Evolutionary conservation across 2,888 invertebrate genomes (phyloP).

Genomic region (Lasioglossum malachurum): DNA sequence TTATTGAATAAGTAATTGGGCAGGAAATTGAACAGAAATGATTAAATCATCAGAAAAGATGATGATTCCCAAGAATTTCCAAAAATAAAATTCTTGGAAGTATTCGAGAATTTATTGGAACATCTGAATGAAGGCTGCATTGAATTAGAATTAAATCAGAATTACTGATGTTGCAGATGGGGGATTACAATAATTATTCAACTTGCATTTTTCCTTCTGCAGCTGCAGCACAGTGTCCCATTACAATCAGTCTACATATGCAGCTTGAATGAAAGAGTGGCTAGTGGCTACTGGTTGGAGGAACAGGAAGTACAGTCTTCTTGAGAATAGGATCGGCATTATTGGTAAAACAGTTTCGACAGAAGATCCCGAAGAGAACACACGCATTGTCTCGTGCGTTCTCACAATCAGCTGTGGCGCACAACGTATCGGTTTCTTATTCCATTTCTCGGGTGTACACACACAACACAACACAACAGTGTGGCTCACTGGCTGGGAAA

Average conservation of each 20-base stretch:
- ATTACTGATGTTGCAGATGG: background rate
- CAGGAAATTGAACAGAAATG: background rate
- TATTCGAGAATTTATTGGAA: background rate
- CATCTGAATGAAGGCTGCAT: background rate
- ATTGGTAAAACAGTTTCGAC: conserved; percentile 5
- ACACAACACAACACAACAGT: conserved; percentile 21
- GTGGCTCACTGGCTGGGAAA: conserved; percentile 46
- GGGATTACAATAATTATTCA: background rate
- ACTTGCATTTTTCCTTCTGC: background rate
- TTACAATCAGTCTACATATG: background rate
- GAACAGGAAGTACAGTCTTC: background rate
- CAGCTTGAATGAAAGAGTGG: background rate
- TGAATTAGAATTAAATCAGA: background rate
- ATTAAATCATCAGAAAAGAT: background rate
- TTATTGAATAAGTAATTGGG: background rate
- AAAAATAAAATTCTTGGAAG: background rate
- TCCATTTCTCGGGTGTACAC: conserved; percentile 53
- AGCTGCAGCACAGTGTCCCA: background rate
- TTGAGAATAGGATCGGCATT: background rate
- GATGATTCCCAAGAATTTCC: background rate
- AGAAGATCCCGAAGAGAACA: background rate
- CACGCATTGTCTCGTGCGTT: background rate
- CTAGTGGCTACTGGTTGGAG: background rate
- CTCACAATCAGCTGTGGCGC: background rate
- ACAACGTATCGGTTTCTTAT: conserved; percentile 28